Conservation (phyloP, 2,888 invertebrate species). For the Stegana nigrithorax region DNA sequence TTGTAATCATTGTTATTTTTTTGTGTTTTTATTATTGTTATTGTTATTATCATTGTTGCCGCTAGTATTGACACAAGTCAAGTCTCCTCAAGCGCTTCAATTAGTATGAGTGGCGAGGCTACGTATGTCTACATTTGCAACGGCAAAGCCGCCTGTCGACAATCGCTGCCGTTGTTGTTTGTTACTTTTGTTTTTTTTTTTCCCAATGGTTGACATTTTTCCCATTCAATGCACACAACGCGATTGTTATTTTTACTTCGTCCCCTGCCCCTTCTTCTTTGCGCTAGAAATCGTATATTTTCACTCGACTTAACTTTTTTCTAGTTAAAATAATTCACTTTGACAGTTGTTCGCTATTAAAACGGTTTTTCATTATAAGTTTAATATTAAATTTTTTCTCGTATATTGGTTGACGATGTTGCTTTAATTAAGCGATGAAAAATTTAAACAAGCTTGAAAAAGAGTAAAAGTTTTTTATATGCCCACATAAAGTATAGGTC, state of each 20-base stretch:
- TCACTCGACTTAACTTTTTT: no score
- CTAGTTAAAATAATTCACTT: background rate
- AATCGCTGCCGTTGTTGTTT: no score
- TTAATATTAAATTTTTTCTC: background rate
- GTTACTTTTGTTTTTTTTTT: background rate
- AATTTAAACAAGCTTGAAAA: background rate
- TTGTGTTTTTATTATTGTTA: background rate
- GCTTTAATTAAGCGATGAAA: background rate
- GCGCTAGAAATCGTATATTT: background rate
- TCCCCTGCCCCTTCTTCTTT: no score
- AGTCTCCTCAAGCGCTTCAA: background rate
- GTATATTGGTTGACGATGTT: background rate
- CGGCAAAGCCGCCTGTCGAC: no score
- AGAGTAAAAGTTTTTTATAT: constrained; percentile 10
- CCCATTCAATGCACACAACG: background rate
- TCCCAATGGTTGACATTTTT: background rate
- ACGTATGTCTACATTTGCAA: no score
- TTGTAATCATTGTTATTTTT: background rate
- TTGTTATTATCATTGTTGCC: no score
- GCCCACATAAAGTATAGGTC: no score
- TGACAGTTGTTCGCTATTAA: constrained; percentile 2
- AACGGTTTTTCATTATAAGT: background rate
- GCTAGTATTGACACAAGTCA: background rate
- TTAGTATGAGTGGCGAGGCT: no score
- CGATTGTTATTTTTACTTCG: background rate